A percentile compares a stretch with the other conserved stretches of the same genome.
Evolutionary conservation across 2,888 invertebrate genomes (phyloP).

Genomic region (Ornithoptera priamus): DNA sequence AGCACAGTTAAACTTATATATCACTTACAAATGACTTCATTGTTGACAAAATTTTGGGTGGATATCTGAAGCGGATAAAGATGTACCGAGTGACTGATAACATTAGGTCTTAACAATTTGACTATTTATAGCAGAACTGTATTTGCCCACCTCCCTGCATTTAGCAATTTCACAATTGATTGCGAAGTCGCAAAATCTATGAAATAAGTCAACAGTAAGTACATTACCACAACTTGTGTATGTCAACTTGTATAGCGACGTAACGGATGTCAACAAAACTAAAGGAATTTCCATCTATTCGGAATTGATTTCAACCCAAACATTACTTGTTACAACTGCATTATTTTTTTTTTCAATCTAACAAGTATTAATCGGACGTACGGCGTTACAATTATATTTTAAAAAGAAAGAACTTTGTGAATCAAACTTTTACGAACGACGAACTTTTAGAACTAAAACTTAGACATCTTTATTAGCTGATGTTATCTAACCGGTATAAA

Average conservation of each 20-base stretch:
- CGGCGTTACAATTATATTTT: background rate
- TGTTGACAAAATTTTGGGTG: conserved; percentile 50
- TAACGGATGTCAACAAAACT: conserved; percentile 69
- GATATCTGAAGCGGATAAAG: conserved; percentile 44
- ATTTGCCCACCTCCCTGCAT: conserved; percentile 63
- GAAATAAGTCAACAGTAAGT: conserved; percentile 75
- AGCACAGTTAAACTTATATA: conserved; percentile 17
- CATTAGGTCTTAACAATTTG: conserved; percentile 62
- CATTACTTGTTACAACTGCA: conserved; percentile 33
- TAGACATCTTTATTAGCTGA: too few species aligned
- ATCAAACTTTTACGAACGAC: too few species aligned
- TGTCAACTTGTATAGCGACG: conserved; percentile 63
- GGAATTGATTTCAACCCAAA: conserved; percentile 51
- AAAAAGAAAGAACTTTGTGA: too few species aligned
- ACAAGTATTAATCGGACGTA: conserved; percentile 18
- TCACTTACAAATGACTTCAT: conserved; percentile 76
- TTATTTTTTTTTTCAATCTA: background rate
- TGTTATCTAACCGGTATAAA: too few species aligned
- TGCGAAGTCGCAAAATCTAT: conserved; percentile 72
- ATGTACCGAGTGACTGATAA: conserved; percentile 59
- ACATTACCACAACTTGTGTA: conserved; percentile 71
- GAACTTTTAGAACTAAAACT: background rate
- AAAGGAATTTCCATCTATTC: conserved; percentile 65
- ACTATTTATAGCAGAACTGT: conserved; percentile 69
- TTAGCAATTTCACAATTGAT: conserved; percentile 66